Base-by-base conservation (phyloP, 2,797 vertebrate species). In the Varecia variegata region DNA sequence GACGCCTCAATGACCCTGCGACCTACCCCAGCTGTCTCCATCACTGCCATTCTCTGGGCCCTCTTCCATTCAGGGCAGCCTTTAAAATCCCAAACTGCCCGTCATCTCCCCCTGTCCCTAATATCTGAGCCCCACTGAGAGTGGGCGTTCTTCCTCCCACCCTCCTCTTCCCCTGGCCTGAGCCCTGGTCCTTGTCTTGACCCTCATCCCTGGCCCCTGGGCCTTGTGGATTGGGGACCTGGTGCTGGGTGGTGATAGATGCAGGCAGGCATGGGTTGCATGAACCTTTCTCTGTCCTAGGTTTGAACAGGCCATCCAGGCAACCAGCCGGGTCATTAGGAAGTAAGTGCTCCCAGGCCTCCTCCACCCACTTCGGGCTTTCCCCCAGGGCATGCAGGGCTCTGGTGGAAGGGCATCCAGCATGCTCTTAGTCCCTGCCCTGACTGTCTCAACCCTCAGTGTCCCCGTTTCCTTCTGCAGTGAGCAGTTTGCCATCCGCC, bases 301-400 rank as follows among this genome's bases (percentile, higher is more conserved):
- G 74, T 99, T 99, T 95, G 99, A 99, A 95, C 98, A 98, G 60
- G 98, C 97, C 10, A 98, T 99, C 60, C 96, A 98, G 32, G 98
- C 99, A 71, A 98, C 98, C 0, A 98, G 98, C 50, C 97, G 79
- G 77, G 76, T 98, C 18, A 80, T 99, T 79, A 98, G 97, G 56
- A 98, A 98, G 99, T 99, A 98, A 99, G 99, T 98, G 35, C 23
- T 47, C 23, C 35, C 9, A 1, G 3, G 38, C 38, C 84, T 70
- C 70, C 23, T 85, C 50, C 71, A 10, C 25, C 65, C 32, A 27
- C 45, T 35, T 47, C 4, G 20, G 18, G 54, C 60, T 76, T n/a
- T 79, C 73, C 74, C 14, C 0, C 2, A 11, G 27, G 32, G 12
- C 38, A 27, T 15, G 14, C 32, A 27, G 67, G 54, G 47, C 30